Base-by-base conservation (phyloP, 2,888 invertebrate genomes). In the Cryptophagus acutangulus region DNA sequence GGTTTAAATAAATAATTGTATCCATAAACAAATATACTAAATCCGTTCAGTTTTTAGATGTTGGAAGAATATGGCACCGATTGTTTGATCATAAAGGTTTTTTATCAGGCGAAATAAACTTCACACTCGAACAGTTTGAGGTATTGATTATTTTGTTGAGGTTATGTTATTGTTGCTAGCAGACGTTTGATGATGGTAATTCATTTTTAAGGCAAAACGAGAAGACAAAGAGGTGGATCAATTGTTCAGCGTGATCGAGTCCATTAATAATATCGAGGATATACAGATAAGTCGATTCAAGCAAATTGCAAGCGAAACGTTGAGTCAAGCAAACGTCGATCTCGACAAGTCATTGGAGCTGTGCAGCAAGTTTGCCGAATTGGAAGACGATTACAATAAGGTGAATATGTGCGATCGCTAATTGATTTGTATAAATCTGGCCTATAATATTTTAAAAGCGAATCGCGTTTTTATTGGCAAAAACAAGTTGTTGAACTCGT, bases 31-130 rank as follows among this genome's bases (percentile, higher is more conserved):
- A 40, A 34, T n/a, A n/a, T 42, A 26, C 26, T 25, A 20, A 34
- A 16, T 16, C 40, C 45, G 24, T 10, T 18, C 9, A 10, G 41
- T 46, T 70, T 72, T 48, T 66, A 92, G 91, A 87, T 75, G 76
- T 84, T 54, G 80, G 82, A 48, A 87, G 86, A 71, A 81, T 90
- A 65, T 89, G 89, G 81, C 78, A 80, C 57, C 77, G 91, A 62
- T 72, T 92, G 43, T 87, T 92, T 71, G 89, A 92, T 69, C 92
- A 92, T 62, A 79, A 84, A 48, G 86, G 87, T 20, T 88, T 91
- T 66, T 67, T 91, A 43, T 85, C 81, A 70, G 89, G 90, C 40
- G 92, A 92, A 78, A 83, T 91, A 51, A 83, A 82, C 53, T 83
- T 79, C 66, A 84, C 87, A 71, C 67, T 90, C 3, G 82, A 82